phyloP scores from a whole-genome alignment of 1,140 invertebrate genomes.

The Akabosia matsudoensis region DNA sequence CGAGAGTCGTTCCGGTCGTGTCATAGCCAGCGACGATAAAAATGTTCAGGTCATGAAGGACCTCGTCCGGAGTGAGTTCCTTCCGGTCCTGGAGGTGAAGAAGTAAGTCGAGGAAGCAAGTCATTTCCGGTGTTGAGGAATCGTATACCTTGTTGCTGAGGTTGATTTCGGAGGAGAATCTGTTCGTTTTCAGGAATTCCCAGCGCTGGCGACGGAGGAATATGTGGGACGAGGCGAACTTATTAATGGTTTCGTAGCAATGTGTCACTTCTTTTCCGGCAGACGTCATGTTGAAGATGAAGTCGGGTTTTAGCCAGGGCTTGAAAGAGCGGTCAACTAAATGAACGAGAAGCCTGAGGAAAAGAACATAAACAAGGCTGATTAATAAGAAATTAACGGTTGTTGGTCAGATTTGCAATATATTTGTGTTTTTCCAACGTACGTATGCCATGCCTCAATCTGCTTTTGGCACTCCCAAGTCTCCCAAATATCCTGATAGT shows the following conservation, averaged over 20 bases:
- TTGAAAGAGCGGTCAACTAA: background rate
- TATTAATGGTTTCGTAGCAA: background rate
- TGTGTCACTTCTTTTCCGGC: background rate
- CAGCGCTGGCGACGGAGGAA: background rate
- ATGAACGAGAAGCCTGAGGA: background rate
- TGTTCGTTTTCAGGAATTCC: background rate
- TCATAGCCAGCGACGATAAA: constrained; percentile 10
- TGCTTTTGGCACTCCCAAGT: background rate
- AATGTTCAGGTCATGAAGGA: background rate
- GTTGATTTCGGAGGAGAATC: background rate
- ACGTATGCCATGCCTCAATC: background rate
- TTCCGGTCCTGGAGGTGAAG: background rate
- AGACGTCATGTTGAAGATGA: background rate
- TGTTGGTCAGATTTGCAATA: no score
- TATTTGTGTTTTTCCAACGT: no score
- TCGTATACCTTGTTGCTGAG: no score
- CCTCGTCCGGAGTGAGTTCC: background rate
- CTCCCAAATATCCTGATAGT: background rate
- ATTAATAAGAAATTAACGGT: no score
- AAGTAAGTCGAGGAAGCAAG: background rate
- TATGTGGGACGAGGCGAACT: background rate
- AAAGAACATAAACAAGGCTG: background rate
- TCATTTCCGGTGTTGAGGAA: background rate
- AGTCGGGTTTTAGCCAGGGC: background rate
- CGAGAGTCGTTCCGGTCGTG: background rate